Evolutionary conservation across 1,140 invertebrate species (phyloP).

Genomic region (Rhopalosiphum maidis): DNA sequence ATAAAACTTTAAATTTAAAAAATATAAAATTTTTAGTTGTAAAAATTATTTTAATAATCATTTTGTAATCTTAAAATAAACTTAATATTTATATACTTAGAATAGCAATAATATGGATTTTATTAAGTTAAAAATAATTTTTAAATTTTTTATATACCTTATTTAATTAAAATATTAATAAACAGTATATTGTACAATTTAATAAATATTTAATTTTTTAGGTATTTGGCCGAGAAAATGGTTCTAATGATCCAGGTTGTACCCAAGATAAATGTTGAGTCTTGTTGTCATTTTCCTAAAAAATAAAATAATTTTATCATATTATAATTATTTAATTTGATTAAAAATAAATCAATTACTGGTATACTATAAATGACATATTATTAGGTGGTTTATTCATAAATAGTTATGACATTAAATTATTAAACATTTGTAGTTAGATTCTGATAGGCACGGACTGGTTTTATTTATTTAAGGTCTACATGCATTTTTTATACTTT

Average conservation of each 20-base stretch:
- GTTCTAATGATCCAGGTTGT: slow-evolving; percentile 74
- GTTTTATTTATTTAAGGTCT: no score
- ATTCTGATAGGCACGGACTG: neutral
- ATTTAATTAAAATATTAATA: slow-evolving; percentile 1
- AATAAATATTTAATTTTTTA: slow-evolving; percentile 18
- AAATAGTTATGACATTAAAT: neutral
- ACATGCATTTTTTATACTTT: no score
- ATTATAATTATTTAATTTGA: neutral
- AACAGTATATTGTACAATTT: neutral
- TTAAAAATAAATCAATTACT: neutral
- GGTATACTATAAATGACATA: neutral
- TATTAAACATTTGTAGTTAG: neutral
- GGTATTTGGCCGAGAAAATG: slow-evolving; percentile 68
- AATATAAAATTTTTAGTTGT: no score
- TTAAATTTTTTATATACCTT: neutral
- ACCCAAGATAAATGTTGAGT: slow-evolving; percentile 75
- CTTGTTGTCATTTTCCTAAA: slow-evolving; percentile 40
- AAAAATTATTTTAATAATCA: neutral
- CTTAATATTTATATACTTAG: neutral
- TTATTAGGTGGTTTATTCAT: neutral
- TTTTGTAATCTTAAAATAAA: neutral
- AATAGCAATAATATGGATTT: neutral
- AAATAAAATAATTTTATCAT: neutral
- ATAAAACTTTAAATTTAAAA: no score
- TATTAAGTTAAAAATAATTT: neutral